A percentile compares a stretch with the other conserved stretches of the same genome.
phyloP scores from a whole-genome alignment of 2,888 invertebrate genomes.

The Athalia cordata region DNA sequence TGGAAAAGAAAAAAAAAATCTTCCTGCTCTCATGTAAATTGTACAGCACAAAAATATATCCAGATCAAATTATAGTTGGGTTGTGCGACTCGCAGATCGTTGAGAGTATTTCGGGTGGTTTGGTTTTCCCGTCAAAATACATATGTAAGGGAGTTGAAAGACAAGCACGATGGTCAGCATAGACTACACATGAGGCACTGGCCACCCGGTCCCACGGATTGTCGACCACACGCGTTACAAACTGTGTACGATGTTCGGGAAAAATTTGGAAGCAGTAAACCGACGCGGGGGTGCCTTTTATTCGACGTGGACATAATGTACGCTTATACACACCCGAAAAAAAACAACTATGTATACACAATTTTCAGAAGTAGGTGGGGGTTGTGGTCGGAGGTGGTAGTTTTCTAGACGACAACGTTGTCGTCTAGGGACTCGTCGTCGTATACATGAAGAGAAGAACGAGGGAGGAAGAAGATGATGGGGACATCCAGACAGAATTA shows the following conservation, averaged over 20 bases:
- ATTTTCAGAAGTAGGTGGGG: no score
- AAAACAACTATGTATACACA: not conserved
- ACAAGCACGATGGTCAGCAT: not conserved
- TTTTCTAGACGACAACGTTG: no score
- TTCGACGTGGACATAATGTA: not conserved
- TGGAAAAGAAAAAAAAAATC: no score
- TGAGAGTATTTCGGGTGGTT: no score
- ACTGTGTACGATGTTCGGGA: not conserved
- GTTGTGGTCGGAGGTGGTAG: no score
- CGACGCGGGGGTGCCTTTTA: conserved; percentile 11
- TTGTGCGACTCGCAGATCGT: no score
- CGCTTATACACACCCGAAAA: not conserved
- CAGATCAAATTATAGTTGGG: no score
- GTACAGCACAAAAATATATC: no score
- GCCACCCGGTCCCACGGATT: conserved; percentile 32
- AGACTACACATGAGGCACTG: not conserved
- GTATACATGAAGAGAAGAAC: no score
- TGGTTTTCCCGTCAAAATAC: not conserved
- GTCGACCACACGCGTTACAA: conserved; percentile 27
- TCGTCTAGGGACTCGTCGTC: no score
- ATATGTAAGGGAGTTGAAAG: not conserved
- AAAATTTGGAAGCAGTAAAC: conserved; percentile 38
- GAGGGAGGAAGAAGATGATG: not conserved
- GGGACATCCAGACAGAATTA: conserved; percentile 15
- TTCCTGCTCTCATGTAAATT: no score